Base-by-base conservation (phyloP, 2,888 invertebrate species). In the Hemithea aestivaria region DNA sequence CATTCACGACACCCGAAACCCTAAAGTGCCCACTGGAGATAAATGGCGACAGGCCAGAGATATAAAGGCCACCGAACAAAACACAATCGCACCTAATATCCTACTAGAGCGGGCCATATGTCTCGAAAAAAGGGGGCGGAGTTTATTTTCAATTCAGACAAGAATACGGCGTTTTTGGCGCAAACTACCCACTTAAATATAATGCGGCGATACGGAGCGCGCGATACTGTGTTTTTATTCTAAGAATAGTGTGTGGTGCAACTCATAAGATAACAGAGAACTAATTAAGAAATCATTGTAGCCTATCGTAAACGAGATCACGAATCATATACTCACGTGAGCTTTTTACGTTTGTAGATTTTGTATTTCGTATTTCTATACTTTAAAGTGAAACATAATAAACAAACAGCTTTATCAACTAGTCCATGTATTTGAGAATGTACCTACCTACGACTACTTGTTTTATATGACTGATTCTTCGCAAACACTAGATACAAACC, bases 151-250 rank as follows among this genome's bases (percentile, higher is more conserved):
- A 83, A 83, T 84, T 83, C 73, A 73, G 71, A 74, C 78, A 78
- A 80, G 78, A 82, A 81, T 79, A 73, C 74, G 73, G 64, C 73
- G 77, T 79, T 80, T 80, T 80, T 80, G 77, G 72, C 74, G 70
- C 70, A 80, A 83, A 83, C 81, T 82, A 80, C 78, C 77, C 79
- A 79, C 80, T 83, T 83, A 78, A 78, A 80, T 78, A 80, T 84
- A 80, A 82, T 77, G 77, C 71, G 68, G 68, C 64, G 77, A 78
- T 82, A 80, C 75, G 61, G 62, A 61, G 70, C 62, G 52, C 45
- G 59, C 66, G 66, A 66, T 73, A 66, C 59, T 63, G 66, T 65
- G 68, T 72, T 80, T 76, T 73, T 72, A 72, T 73, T 64, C 56
- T 56, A 55, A 33, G 34, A 32, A 20, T 11, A 25, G 20, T 31